Evolutionary conservation across 2,888 invertebrate genomes (phyloP).

Genomic region (Lithosia quadra): DNA sequence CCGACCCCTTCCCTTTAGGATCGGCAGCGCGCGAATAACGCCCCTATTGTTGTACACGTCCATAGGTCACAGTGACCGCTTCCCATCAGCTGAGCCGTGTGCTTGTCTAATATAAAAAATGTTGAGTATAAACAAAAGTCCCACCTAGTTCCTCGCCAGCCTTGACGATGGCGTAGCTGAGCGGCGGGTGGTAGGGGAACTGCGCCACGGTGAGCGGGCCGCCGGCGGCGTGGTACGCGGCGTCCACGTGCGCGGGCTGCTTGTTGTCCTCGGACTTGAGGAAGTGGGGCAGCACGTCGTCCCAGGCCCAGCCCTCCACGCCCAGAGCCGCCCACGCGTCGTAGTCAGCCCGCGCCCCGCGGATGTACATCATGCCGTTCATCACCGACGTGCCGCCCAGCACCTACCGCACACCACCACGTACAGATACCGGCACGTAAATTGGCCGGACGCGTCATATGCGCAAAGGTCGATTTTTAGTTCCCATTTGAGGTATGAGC

Average conservation of each 20-base stretch:
- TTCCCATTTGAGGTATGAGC: no score
- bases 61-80: no score
- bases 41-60: no score
- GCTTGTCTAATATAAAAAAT: no score
- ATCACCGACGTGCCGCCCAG: conserved; percentile 97
- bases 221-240: conserved; percentile 92
- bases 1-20: no score
- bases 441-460: no score
- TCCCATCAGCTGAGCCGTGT: no score
- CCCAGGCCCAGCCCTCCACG: conserved; percentile 95
- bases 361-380: conserved; percentile 98
- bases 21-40: no score
- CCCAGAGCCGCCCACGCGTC: conserved; percentile 95
- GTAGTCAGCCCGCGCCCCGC: conserved; percentile 95
- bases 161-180: conserved; percentile 92
- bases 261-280: conserved; percentile 94
- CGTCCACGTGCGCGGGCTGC: conserved; percentile 89
- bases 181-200: conserved; percentile 95
- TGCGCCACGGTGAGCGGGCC: conserved; percentile 93
- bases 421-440: no score
- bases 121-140: conserved; percentile 25
- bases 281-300: conserved; percentile 96
- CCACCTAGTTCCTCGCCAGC: conserved; percentile 92
- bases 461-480: no score
- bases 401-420: no score